Conservation (phyloP, 2,797 vertebrate species). For the Numenius phaeopus region DNA sequence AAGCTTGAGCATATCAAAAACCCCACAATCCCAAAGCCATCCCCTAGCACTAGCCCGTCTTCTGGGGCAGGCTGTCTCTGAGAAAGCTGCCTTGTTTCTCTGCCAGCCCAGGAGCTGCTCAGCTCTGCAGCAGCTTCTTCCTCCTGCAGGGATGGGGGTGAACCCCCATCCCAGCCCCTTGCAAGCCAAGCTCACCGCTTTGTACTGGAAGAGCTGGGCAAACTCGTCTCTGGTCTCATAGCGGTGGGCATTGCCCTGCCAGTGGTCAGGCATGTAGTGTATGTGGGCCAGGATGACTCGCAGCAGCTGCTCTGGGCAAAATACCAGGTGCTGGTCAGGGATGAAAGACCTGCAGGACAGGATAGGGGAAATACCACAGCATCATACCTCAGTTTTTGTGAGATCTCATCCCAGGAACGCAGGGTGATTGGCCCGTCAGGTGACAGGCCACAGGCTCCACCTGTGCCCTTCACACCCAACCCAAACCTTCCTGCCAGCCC, state of each 20-base stretch:
- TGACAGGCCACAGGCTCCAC: background rate
- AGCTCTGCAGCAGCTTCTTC: background rate
- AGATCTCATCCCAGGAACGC: background rate
- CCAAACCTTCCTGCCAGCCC: background rate
- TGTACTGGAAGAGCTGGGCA: conserved; percentile 99
- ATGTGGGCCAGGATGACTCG: conserved; percentile 96
- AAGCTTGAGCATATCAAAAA: background rate
- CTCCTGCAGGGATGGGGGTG: background rate
- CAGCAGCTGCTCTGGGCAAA: conserved; percentile 97
- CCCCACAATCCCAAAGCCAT: background rate
- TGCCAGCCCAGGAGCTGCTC: background rate
- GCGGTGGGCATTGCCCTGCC: conserved; percentile 97
- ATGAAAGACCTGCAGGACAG: conserved; percentile 90
- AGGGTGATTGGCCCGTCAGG: background rate
- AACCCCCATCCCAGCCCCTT: background rate
- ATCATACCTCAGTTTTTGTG: background rate
- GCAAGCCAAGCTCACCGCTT: conserved; percentile 89
- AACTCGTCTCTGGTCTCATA: conserved; percentile 98
- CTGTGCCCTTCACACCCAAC: background rate
- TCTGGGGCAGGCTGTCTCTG: background rate
- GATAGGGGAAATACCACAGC: background rate
- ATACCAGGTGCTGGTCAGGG: conserved; percentile 97
- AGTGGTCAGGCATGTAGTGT: conserved; percentile 99
- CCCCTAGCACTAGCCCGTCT: background rate
- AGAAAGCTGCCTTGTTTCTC: background rate